Conservation (phyloP, 1,140 invertebrate species). For the Magallana angulata region DNA sequence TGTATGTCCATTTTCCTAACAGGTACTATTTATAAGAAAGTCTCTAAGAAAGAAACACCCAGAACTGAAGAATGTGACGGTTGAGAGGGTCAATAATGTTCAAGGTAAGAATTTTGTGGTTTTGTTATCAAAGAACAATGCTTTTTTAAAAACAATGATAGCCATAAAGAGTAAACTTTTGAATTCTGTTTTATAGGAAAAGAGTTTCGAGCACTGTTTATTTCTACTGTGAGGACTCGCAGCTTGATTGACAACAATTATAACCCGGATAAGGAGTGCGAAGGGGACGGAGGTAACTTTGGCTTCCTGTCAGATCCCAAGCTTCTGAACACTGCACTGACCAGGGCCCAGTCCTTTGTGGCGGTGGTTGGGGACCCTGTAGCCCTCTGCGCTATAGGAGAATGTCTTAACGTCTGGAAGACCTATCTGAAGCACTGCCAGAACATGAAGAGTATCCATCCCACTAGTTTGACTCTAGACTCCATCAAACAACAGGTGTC, state of each 20-base stretch:
- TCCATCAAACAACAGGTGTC: slow-evolving; percentile 68
- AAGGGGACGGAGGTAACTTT: slow-evolving; percentile 85
- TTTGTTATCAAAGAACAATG: no score
- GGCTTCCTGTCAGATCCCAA: slow-evolving; percentile 91
- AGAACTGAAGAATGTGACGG: slow-evolving; percentile 87
- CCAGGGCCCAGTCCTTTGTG: slow-evolving; percentile 90
- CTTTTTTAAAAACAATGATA: no score
- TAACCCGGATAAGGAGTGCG: slow-evolving; percentile 57
- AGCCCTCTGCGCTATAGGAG: slow-evolving; percentile 80
- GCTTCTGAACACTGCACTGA: slow-evolving; percentile 91
- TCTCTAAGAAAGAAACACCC: slow-evolving; percentile 84
- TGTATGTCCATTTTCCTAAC: neutral
- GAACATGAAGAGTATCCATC: slow-evolving; percentile 73
- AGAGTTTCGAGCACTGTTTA: slow-evolving; percentile 90
- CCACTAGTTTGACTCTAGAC: slow-evolving; percentile 65
- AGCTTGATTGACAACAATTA: slow-evolving; percentile 83
- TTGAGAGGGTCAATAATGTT: slow-evolving; percentile 91
- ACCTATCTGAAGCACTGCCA: slow-evolving; percentile 74
- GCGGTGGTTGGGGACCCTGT: slow-evolving; percentile 93
- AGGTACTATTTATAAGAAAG: slow-evolving; percentile 79
- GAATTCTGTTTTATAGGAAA: slow-evolving; percentile 81
- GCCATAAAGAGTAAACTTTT: neutral
- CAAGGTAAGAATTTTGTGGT: slow-evolving; percentile 82
- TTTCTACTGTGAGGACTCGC: slow-evolving; percentile 90
- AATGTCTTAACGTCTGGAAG: slow-evolving; percentile 72